These are phyloP conservation scores for Lordiphosa clarofinis DNA, from an alignment of 1,140 invertebrate species.

Conservation along the genomic window DNA sequence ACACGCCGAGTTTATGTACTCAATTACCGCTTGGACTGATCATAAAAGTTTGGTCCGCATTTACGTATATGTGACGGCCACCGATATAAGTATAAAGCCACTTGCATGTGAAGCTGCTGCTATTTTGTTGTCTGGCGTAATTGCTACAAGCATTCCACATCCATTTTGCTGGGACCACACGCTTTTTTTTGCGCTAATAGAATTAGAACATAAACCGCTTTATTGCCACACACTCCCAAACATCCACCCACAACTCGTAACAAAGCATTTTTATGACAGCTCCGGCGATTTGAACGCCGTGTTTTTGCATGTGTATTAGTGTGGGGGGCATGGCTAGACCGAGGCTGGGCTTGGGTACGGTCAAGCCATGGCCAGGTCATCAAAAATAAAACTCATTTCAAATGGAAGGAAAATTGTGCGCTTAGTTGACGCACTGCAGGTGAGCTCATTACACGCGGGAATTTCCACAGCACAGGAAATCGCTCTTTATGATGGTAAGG, in stretches of 20 bases:
- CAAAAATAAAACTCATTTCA: constrained; percentile 47
- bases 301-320: constrained; percentile 35
- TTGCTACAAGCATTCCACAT: too few species aligned
- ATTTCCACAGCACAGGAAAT: constrained; percentile 30
- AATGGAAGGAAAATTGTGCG: constrained; percentile 42
- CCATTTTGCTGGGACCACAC: constrained; percentile 32
- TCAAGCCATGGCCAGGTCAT: constrained; percentile 32
- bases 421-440: constrained; percentile 65
- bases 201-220: constrained; percentile 74
- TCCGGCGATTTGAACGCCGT: constrained; percentile 49
- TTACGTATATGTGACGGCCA: too few species aligned
- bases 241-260: constrained; percentile 27
- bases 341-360: constrained; percentile 15
- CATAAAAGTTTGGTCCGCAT: too few species aligned
- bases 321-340: constrained; percentile 3
- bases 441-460: constrained; percentile 49
- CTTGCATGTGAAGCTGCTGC: constrained; percentile 57
- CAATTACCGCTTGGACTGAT: too few species aligned
- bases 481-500: constrained; percentile 43
- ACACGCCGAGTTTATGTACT: too few species aligned
- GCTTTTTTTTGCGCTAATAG: constrained; percentile 62
- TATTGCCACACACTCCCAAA: constrained; percentile 41
- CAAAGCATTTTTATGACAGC: constrained; percentile 66
- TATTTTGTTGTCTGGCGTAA: too few species aligned
- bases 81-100: neutral